Conservation (phyloP, 53 echinoderm and acorn worm species). For the Pentamera pediparva region DNA sequence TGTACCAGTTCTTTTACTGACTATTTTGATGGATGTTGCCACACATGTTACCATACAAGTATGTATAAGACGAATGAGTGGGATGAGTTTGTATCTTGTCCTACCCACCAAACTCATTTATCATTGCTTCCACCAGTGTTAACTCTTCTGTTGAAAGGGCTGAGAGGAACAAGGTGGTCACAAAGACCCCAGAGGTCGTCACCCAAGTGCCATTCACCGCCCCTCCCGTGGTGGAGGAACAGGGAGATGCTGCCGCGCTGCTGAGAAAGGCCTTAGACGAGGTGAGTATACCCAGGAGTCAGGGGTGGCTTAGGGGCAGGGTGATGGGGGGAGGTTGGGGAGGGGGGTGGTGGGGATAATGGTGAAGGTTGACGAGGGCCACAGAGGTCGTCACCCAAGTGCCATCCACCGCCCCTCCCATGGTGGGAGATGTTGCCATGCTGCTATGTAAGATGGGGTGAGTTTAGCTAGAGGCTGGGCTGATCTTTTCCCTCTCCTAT, state of each 20-base stretch:
- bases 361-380: neutral
- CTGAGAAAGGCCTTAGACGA: constrained; percentile 1
- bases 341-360: no score
- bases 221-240: neutral
- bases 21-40: no score
- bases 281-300: neutral
- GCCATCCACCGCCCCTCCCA: neutral
- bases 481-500: no score
- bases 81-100: neutral
- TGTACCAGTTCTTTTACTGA: no score
- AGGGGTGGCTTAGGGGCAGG: no score
- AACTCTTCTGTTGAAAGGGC: constrained; percentile 1
- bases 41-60: no score
- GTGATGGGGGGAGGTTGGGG: no score
- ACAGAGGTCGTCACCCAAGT: constrained; percentile 2
- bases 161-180: neutral
- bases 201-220: neutral
- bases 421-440: neutral
- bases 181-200: constrained; percentile 2
- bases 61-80: neutral
- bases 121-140: neutral
- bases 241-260: neutral
- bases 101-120: neutral
- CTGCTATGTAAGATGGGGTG: constrained; percentile 4
- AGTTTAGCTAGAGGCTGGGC: no score